These are phyloP conservation scores for Cetoscarus ocellatus DNA, from an alignment of 2,797 vertebrate species.

Conservation along the genomic window DNA sequence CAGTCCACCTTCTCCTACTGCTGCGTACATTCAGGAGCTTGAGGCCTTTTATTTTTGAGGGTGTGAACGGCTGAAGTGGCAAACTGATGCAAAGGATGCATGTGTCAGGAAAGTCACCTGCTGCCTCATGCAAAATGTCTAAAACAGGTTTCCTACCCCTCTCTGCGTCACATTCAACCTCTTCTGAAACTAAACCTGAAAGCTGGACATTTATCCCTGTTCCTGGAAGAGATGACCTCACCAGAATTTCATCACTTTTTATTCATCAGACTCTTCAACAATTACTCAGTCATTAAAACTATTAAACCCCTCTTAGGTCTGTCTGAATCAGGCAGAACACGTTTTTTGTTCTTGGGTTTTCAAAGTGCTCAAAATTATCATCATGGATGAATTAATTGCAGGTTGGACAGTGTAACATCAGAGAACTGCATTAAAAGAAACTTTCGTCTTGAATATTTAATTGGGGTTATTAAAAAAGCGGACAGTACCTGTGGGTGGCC, in stretches of 20 bases:
- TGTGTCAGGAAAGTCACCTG: no score
- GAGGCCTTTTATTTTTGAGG: no score
- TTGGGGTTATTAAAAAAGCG: conserved; percentile 1
- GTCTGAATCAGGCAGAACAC: not conserved
- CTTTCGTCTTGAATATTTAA: conserved; percentile 5
- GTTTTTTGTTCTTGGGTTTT: not conserved
- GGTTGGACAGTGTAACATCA: not conserved
- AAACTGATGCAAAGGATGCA: no score
- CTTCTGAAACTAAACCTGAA: no score
- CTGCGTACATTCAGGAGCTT: not conserved
- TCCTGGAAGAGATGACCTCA: no score
- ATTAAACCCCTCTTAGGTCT: not conserved
- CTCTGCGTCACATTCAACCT: no score
- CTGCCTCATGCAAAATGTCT: no score
- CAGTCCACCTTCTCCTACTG: not conserved
- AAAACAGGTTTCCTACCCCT: no score
- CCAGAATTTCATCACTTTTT: no score
- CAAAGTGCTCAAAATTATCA: not conserved
- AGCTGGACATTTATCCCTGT: no score
- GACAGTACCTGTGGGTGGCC: conserved; percentile 1
- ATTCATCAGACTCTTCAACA: not conserved
- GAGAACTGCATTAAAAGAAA: not conserved
- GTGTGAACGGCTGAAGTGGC: no score
- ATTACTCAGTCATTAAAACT: not conserved
- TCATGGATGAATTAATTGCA: not conserved